Evolutionary conservation across 2,888 invertebrate genomes (phyloP).

Genomic region (Cotesia congregata): DNA sequence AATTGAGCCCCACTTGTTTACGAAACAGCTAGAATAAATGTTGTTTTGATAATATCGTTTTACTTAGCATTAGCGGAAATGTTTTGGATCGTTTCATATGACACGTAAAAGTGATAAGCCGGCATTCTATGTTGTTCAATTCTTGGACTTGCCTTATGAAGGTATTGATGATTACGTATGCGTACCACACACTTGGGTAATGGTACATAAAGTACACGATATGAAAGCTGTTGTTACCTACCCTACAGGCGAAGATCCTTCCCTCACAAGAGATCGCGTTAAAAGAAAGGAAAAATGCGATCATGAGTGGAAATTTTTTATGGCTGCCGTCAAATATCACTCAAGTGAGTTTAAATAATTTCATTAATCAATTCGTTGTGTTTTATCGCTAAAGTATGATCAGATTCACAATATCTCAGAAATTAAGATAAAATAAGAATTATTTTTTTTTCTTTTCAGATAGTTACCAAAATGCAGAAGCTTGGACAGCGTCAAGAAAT

Average conservation of each 20-base stretch:
- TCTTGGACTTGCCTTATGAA: not conserved
- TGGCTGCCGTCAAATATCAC: not conserved
- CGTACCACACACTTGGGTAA: not conserved
- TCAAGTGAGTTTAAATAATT: not conserved
- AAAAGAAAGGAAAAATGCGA: not conserved
- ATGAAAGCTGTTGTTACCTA: not conserved
- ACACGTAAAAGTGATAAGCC: not conserved
- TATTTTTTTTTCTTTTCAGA: not conserved
- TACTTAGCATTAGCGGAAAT: not conserved
- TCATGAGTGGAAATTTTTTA: not conserved
- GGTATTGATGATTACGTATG: not conserved
- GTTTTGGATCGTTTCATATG: not conserved
- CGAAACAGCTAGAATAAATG: too few species aligned
- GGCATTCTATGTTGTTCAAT: not conserved
- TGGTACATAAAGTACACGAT: too few species aligned
- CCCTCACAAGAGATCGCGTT: not conserved
- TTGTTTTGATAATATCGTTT: too few species aligned
- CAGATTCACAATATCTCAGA: not conserved
- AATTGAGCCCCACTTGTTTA: too few species aligned
- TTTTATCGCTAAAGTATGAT: too few species aligned
- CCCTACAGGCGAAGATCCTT: not conserved
- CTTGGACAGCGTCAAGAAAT: not conserved
- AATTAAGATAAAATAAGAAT: not conserved
- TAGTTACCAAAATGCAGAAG: not conserved
- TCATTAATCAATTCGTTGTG: not conserved